Percentiles rank a stretch among this genome's conserved stretches.
Evolutionary conservation across 1,140 invertebrate genomes (phyloP).

Genomic region (Lanistes nyassanus): DNA sequence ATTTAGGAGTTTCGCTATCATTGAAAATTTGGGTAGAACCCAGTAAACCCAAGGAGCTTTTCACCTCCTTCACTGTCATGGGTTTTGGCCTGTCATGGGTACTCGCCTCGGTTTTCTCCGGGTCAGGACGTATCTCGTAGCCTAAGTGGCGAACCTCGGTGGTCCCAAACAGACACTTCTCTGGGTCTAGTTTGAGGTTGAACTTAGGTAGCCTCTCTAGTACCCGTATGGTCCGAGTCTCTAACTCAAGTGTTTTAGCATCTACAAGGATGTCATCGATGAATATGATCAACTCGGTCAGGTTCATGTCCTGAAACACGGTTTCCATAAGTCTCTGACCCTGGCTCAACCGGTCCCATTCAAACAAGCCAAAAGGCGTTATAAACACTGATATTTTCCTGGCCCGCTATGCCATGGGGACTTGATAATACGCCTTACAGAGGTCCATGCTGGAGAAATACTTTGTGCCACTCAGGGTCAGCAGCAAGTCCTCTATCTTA

Average conservation of each 20-base stretch:
- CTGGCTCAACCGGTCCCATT: background rate
- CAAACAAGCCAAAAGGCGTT: slow-evolving; percentile 2
- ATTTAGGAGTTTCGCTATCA: background rate
- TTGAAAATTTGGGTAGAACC: slow-evolving; percentile 2
- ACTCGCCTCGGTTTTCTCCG: background rate
- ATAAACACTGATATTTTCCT: background rate
- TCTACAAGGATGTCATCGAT: slow-evolving; percentile 1
- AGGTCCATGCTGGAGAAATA: slow-evolving; percentile 2
- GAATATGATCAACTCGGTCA: slow-evolving; percentile 7
- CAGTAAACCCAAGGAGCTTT: background rate
- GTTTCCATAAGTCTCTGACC: slow-evolving; percentile 1
- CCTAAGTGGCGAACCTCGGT: background rate
- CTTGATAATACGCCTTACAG: slow-evolving; percentile 13
- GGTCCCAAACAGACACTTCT: slow-evolving; percentile 5
- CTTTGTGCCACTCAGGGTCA: background rate
- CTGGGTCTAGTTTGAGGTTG: slow-evolving; percentile 7
- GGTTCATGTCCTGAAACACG: slow-evolving; percentile 1
- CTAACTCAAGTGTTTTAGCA: slow-evolving; percentile 1
- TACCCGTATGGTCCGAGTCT: background rate
- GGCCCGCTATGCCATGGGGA: background rate
- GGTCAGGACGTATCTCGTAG: background rate
- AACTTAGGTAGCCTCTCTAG: background rate
- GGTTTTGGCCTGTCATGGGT: slow-evolving; percentile 7
- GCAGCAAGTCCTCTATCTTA: too few species aligned
- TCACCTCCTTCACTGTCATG: background rate